These are phyloP conservation scores for Drosophila obscura DNA, from an alignment of 1,140 invertebrate genomes.

Conservation along the genomic window DNA sequence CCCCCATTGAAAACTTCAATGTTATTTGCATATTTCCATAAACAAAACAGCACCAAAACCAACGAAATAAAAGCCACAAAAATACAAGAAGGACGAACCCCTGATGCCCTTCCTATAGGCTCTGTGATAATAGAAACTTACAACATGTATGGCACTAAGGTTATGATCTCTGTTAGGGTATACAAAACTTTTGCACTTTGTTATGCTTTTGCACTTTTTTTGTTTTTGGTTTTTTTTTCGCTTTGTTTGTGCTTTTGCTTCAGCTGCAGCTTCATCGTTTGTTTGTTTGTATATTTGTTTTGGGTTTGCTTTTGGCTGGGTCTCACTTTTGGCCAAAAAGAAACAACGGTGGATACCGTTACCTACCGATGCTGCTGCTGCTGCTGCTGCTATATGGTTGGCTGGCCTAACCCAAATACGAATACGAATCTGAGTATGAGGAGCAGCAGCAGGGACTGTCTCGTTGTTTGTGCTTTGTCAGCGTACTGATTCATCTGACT, in stretches of 20 bases:
- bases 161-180: too few relatives aligned
- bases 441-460: slow-evolving; percentile 28
- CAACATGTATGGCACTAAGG: too few relatives aligned
- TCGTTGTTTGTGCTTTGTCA: slow-evolving; percentile 59
- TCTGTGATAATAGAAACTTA: too few relatives aligned
- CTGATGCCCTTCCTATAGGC: too few relatives aligned
- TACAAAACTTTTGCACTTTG: slow-evolving; percentile 51
- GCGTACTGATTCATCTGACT: slow-evolving; percentile 68
- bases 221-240: slow-evolving; percentile 9
- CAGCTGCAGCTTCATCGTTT: slow-evolving; percentile 52
- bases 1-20: slow-evolving; percentile 22
- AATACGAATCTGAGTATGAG: slow-evolving; percentile 28
- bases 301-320: slow-evolving; percentile 28
- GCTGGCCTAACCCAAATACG: slow-evolving; percentile 77
- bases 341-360: slow-evolving; percentile 59
- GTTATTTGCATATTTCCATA: slow-evolving; percentile 75
- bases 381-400: slow-evolving; percentile 47
- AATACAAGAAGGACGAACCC: too few relatives aligned
- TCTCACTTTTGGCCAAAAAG: slow-evolving; percentile 39
- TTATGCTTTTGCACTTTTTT: slow-evolving; percentile 35
- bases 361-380: slow-evolving; percentile 20
- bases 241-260: slow-evolving; percentile 56
- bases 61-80: slow-evolving; percentile 12
- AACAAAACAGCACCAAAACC: slow-evolving; percentile 47
- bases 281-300: slow-evolving; percentile 54